phyloP scores from a whole-genome alignment of 2,888 invertebrate genomes.

The Lordiphosa andalusiaca region DNA sequence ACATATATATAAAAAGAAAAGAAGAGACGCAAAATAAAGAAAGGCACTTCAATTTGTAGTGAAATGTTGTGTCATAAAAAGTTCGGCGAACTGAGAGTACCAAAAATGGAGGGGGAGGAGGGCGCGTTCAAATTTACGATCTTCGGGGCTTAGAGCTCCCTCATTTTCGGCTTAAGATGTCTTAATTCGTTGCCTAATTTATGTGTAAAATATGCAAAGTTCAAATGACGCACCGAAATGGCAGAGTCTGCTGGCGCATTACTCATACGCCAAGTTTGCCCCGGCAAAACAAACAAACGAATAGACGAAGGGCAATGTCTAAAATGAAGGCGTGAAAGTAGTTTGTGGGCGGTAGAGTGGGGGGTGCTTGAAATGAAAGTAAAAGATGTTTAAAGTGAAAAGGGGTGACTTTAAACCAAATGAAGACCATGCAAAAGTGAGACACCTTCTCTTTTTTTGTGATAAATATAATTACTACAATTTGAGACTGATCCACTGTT shows the following conservation, averaged over 20 bases:
- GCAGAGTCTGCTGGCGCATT: conserved; percentile 37
- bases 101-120: conserved; percentile 9
- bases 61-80: conserved; percentile 46
- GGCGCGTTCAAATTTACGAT: conserved; percentile 48
- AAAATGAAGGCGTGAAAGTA: conserved; percentile 20
- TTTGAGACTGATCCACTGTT: conserved; percentile 25
- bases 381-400: too few species aligned
- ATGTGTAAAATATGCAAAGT: conserved; percentile 52
- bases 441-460: too few species aligned
- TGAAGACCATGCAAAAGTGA: too few species aligned
- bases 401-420: too few species aligned
- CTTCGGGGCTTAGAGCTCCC: conserved; percentile 27
- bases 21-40: conserved; percentile 17
- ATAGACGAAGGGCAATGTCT: conserved; percentile 13
- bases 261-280: conserved; percentile 48
- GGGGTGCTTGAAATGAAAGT: conserved; percentile 10
- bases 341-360: conserved; percentile 32
- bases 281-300: conserved; percentile 22
- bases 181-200: conserved; percentile 59
- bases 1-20: conserved; percentile 16
- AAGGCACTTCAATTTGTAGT: conserved; percentile 52
- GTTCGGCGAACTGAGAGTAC: conserved; percentile 13
- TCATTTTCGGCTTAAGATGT: conserved; percentile 54
- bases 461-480: neutral
- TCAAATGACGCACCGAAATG: conserved; percentile 14